Evolutionary conservation across 64 coral and sea anemone species (phyloP), one percentile per base, ranked within the genome.

Genomic region (Dendrophyllia cribrosa): DNA sequence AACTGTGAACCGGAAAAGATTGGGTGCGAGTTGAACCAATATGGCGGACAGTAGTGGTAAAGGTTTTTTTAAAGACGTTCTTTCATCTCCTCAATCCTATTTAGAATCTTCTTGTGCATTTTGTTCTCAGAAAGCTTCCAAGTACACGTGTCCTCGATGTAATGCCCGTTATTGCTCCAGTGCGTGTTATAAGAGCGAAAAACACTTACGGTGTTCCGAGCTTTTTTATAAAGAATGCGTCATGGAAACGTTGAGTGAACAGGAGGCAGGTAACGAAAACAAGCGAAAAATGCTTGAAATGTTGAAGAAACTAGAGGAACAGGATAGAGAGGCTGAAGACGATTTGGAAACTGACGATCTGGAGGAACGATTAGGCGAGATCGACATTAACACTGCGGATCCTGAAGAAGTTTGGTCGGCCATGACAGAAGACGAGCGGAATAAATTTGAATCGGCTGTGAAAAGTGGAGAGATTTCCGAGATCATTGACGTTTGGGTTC

Each of bases 111-210:
- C 69, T 71, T 96, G 95, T 72, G 77, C 58, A 43, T 94, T 99
- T 60, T 99, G 97, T 65, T 56, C 45, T 22, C 88, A 94, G 12
- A 79, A 94, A 23, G 19, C 70, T 58, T 91, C 97, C 48, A 99
- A 96, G 72, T 99, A 99, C 88, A 96, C 97, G 4, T 99, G 97
- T 48, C 94, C 97, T 25, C 92, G 89, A 21, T 99, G 97, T 82
- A 94, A 88, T 88, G 77, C 58, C 26, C 74, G 82, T 26, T 98
- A 98, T 63, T 98, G 97, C 77, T 98, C 97, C 23, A 66, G 86
- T 91, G 48, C 51, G 44, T 98, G 97, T 68, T 98, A 98, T 55
- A 96, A 83, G 20, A 91, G 91, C 60, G 59, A 87, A 63, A 98
- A 96, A 79, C 97, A 98, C 83, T 43, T 88, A 7, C 87, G 96